These are phyloP conservation scores for Chelonoidis abingdonii DNA, from an alignment of 2,113 vertebrate genomes.

Conservation along the genomic window DNA sequence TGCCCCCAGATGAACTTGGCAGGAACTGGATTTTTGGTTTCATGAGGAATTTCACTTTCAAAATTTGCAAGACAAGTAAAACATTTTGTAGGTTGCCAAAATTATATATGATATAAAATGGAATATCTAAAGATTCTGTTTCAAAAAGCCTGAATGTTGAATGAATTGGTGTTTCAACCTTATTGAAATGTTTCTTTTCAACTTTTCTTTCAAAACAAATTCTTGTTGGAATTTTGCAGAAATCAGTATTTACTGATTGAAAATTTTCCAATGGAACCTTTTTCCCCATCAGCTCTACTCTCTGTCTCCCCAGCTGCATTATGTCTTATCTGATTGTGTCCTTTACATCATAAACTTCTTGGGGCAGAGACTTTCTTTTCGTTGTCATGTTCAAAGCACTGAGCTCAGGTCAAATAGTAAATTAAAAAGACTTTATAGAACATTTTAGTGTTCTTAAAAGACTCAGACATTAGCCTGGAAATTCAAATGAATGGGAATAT, in stretches of 20 bases:
- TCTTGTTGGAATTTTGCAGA: neutral
- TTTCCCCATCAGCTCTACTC: neutral
- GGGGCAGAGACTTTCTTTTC: neutral
- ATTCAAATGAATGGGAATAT: accelerated
- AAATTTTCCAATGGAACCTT: neutral
- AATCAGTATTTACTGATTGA: neutral
- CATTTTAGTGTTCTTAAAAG: neutral
- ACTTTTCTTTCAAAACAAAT: neutral
- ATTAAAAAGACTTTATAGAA: neutral
- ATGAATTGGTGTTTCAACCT: neutral
- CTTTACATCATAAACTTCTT: neutral
- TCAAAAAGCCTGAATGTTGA: neutral
- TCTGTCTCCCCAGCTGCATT: neutral
- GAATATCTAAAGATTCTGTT: neutral
- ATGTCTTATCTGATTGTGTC: neutral
- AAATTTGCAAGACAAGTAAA: conserved; percentile 16
- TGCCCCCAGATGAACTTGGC: neutral
- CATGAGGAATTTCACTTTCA: neutral
- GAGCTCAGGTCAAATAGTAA: neutral
- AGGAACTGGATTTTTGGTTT: neutral
- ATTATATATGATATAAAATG: neutral
- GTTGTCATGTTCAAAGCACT: conserved; percentile 6
- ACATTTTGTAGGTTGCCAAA: neutral
- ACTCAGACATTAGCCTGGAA: neutral
- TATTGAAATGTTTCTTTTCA: neutral